Evolutionary conservation across 2,888 invertebrate species (phyloP).

Genomic region (Drosophila leonis): DNA sequence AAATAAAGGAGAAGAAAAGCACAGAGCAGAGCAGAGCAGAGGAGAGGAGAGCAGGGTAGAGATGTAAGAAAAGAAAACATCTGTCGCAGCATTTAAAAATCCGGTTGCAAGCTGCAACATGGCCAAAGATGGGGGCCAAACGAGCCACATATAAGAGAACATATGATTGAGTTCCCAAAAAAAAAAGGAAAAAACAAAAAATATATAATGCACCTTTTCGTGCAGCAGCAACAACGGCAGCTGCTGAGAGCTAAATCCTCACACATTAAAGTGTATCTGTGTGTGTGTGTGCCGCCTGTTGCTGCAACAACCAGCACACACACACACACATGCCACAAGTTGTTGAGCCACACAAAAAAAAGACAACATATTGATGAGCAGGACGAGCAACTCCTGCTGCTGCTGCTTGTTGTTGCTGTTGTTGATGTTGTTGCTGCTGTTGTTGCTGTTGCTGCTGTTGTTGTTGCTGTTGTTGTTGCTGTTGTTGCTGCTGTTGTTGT

Average conservation of each 20-base stretch:
- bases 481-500: constrained; percentile 4
- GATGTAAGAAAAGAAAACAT: constrained; percentile 55
- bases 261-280: neutral
- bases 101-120: constrained; percentile 78
- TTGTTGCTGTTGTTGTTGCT: constrained; percentile 1
- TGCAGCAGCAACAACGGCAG: constrained; percentile 58
- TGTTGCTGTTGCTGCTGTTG: constrained; percentile 7
- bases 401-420: constrained; percentile 5
- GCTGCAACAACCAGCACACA: constrained; percentile 28
- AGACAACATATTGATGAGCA: constrained; percentile 40
- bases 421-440: neutral
- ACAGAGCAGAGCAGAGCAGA: constrained; percentile 22
- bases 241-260: constrained; percentile 47
- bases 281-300: constrained; percentile 40
- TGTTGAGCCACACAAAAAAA: constrained; percentile 29
- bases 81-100: constrained; percentile 69
- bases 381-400: constrained; percentile 25
- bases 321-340: constrained; percentile 52
- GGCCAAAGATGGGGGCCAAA: constrained; percentile 58
- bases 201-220: constrained; percentile 66
- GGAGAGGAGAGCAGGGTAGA: neutral
- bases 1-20: constrained; percentile 7
- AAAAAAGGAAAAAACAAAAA: constrained; percentile 9
- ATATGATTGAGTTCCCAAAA: constrained; percentile 74
- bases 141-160: constrained; percentile 51